Evolutionary conservation across 2,113 vertebrate species (phyloP).

Genomic region (Ailurus styani): DNA sequence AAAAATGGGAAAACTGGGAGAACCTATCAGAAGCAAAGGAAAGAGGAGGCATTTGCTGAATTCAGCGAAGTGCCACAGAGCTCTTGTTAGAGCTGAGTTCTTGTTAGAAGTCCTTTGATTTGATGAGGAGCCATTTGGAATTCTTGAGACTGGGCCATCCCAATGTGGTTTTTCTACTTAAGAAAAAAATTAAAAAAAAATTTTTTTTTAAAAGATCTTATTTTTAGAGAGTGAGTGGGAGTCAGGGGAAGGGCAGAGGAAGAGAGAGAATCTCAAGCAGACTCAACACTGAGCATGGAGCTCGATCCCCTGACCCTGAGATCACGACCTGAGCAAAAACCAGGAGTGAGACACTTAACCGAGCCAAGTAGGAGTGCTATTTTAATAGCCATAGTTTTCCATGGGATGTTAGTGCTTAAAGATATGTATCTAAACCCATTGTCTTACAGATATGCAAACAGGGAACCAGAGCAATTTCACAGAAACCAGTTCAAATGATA

Average conservation of each 20-base stretch:
- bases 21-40: background rate
- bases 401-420: background rate
- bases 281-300: background rate
- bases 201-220: background rate
- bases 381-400: background rate
- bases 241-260: background rate
- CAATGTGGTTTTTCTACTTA: background rate
- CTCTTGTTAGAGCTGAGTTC: background rate
- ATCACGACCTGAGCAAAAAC: background rate
- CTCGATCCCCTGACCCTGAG: background rate
- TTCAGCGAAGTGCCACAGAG: background rate
- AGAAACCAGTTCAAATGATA: background rate
- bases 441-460: background rate
- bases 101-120: background rate
- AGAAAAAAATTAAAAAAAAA: background rate
- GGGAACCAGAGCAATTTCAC: background rate
- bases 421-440: background rate
- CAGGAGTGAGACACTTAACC: background rate
- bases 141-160: background rate
- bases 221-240: background rate
- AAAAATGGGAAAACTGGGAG: background rate
- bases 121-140: background rate
- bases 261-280: background rate
- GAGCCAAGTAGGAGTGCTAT: background rate
- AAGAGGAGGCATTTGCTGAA: background rate